A percentile compares a stretch with the other conserved stretches of the same genome.
Evolutionary conservation across 1,140 invertebrate genomes (phyloP).

Genomic region (Bactericera cockerelli): DNA sequence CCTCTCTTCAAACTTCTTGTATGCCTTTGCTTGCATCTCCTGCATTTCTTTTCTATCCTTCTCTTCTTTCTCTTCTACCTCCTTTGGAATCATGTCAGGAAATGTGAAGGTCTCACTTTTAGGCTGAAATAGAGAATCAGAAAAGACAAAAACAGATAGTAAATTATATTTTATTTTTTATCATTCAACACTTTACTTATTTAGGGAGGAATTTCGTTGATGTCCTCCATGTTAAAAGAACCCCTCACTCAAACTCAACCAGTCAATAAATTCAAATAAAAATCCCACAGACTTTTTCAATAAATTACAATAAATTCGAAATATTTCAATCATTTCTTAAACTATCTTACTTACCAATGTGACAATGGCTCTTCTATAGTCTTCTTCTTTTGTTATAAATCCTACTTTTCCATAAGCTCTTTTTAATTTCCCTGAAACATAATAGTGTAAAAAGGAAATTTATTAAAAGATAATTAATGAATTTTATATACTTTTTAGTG

Average conservation of each 20-base stretch:
- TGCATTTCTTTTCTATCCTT: background rate
- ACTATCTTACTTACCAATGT: conserved; percentile 58
- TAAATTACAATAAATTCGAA: too few relatives aligned
- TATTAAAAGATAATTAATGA: too few relatives aligned
- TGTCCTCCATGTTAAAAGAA: too few relatives aligned
- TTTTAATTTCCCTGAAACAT: conserved; percentile 15
- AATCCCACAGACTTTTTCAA: too few relatives aligned
- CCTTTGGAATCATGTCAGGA: background rate
- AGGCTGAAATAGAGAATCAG: background rate
- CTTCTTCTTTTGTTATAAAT: conserved; percentile 65
- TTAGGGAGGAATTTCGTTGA: too few relatives aligned
- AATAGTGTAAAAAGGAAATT: background rate
- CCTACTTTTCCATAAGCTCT: conserved; percentile 30
- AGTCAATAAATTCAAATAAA: too few relatives aligned
- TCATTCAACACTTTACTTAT: too few relatives aligned
- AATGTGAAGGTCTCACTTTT: background rate
- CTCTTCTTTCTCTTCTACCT: background rate
- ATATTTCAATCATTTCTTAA: too few relatives aligned
- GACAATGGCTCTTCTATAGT: conserved; percentile 66
- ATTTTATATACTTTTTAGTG: too few relatives aligned
- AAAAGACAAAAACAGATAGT: too few relatives aligned
- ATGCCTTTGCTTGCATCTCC: background rate
- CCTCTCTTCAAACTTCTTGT: background rate
- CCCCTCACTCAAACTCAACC: too few relatives aligned
- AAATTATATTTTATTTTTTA: too few relatives aligned